Conservation (phyloP, 2,113 vertebrate genomes). For the Microcebus lehilahytsara region DNA sequence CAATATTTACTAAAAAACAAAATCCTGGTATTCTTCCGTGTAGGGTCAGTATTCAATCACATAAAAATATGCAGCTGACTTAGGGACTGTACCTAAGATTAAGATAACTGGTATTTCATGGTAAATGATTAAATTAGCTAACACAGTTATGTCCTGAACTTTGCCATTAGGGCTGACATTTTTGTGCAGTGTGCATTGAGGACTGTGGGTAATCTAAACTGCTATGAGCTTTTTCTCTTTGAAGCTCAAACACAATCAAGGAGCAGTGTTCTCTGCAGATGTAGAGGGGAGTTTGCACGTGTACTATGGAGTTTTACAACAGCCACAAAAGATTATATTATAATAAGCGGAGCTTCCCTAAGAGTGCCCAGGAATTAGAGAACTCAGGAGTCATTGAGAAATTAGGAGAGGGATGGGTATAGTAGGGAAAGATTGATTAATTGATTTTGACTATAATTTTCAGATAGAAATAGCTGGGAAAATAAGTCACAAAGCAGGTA, state of each 20-base stretch:
- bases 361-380: background rate
- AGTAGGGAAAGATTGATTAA: background rate
- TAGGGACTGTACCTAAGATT: constrained; percentile 77
- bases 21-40: constrained; percentile 65
- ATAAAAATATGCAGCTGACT: constrained; percentile 73
- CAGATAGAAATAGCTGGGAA: background rate
- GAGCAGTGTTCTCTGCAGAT: constrained; percentile 70
- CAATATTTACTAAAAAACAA: constrained; percentile 74
- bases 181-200: constrained; percentile 70
- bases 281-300: constrained; percentile 22
- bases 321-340: background rate
- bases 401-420: background rate
- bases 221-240: constrained; percentile 71
- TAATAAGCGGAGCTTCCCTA: constrained; percentile 42
- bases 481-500: background rate
- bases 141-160: constrained; percentile 81
- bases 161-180: constrained; percentile 80
- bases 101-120: constrained; percentile 82
- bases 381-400: background rate
- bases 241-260: constrained; percentile 72
- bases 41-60: constrained; percentile 81
- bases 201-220: constrained; percentile 77
- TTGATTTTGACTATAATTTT: constrained; percentile 16
- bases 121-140: constrained; percentile 85
- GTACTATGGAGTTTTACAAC: background rate